phyloP scores from a whole-genome alignment of 2,888 invertebrate species.

The Morpho helenor region DNA sequence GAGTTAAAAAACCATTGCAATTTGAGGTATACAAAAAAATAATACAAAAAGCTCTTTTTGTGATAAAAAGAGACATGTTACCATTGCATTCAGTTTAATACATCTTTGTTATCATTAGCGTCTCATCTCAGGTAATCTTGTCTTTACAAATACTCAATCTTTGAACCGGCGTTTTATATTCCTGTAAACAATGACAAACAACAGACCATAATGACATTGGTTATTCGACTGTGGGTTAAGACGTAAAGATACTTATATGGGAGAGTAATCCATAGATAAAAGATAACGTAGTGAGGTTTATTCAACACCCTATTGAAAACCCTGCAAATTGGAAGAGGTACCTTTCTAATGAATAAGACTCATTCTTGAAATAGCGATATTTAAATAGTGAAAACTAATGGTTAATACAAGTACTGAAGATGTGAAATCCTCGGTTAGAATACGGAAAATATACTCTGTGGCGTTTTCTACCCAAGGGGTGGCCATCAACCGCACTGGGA shows the following conservation, averaged over 20 bases:
- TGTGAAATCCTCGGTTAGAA: no score
- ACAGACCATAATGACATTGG: slow-evolving; percentile 45
- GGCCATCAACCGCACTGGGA: no score
- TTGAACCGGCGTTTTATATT: slow-evolving; percentile 30
- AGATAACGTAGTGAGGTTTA: no score
- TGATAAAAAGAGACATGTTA: slow-evolving; percentile 16
- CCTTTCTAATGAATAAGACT: no score
- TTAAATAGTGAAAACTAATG: no score
- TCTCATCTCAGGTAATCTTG: slow-evolving; percentile 43
- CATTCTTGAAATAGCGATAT: no score
- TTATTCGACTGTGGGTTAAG: slow-evolving; percentile 38
- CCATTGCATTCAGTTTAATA: slow-evolving; percentile 21
- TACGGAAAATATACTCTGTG: no score
- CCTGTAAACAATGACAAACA: slow-evolving; percentile 46
- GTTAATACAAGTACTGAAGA: no score
- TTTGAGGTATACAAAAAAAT: slow-evolving; percentile 4
- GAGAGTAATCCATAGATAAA: slow-evolving; percentile 34
- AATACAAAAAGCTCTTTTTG: slow-evolving; percentile 24
- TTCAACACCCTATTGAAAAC: no score
- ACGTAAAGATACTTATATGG: slow-evolving; percentile 40
- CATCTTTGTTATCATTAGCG: slow-evolving; percentile 27
- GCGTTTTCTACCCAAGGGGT: no score
- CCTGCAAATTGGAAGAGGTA: no score
- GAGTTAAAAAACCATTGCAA: slow-evolving; percentile 13
- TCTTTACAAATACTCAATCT: slow-evolving; percentile 43